A percentile compares a stretch with the other conserved stretches of the same genome.
Evolutionary conservation across 2,113 vertebrate species (phyloP).

Genomic region (Otolemur garnettii): DNA sequence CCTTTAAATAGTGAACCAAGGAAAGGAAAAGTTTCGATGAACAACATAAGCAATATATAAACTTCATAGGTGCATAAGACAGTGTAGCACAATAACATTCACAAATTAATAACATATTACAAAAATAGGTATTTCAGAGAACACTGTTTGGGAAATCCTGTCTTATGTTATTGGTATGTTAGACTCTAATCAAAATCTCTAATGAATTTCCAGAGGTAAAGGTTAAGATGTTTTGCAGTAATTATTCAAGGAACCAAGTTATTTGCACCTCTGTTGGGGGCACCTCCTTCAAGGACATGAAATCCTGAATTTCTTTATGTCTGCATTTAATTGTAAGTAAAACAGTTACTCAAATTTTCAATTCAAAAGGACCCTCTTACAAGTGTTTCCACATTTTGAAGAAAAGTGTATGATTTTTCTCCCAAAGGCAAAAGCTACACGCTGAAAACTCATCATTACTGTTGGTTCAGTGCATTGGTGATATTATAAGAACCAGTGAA

Average conservation of each 20-base stretch:
- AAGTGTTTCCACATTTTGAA: background rate
- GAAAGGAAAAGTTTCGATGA: background rate
- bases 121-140: slow-evolving; percentile 34
- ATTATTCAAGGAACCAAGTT: slow-evolving; percentile 59
- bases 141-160: background rate
- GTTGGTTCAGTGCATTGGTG: background rate
- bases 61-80: background rate
- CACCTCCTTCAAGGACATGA: slow-evolving; percentile 7
- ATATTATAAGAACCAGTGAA: background rate
- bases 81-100: background rate
- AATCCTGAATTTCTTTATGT: slow-evolving; percentile 35
- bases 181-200: slow-evolving; percentile 67
- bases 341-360: slow-evolving; percentile 22
- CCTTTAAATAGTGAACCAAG: background rate
- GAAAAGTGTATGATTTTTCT: background rate
- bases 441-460: background rate
- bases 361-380: background rate
- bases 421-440: background rate
- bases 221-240: slow-evolving; percentile 57
- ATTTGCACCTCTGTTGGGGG: slow-evolving; percentile 35
- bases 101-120: background rate
- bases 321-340: slow-evolving; percentile 40
- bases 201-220: slow-evolving; percentile 59
- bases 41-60: background rate
- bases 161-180: slow-evolving; percentile 21